Evolutionary conservation across 2,888 invertebrate genomes (phyloP), one percentile per base, ranked within the genome.

Genomic region (Agriotes lineatus): DNA sequence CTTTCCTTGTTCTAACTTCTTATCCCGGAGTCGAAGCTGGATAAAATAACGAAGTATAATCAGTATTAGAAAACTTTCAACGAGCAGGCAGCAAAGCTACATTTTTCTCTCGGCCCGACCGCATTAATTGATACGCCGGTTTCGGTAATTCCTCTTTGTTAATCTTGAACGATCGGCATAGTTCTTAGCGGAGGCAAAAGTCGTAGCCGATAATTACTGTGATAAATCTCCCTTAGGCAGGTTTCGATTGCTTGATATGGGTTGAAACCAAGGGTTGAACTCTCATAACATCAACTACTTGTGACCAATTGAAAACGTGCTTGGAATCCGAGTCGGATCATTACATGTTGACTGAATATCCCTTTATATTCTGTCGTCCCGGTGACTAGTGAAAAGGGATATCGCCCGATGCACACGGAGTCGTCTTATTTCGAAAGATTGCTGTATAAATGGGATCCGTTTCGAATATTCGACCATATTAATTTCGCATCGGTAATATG

Each of bases 21-120:
- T 90, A 10, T 91, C 92, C 70, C 95, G 87, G 93, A 90, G 85
- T 95, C 85, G 80, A 91, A 92, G 77, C 93, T 93, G 86, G 0
- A 81, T 54, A 42, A 45, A 69, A 58, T 39, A 63, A 60, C 18
- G 30, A 66, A 44, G 7, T 19, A 14, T 14, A 39, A 57, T 52
- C 52, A 48, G 25, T 48, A 19, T 48, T 20, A 25, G 22, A 2
- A 48, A 48, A 48, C 22, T 48, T 48, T 12, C 10, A 1, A 48
- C 12, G 25, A 30, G 18, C 30, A 5, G 22, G 18, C 2, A 48
- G 22, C 1, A 18, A 57, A 39, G 22, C 20, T 10, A 39, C 39
- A 1, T 57, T 25, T 48, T 22, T 20, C 45, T 20, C 5, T n/a
- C 3, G n/a, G 10, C 18, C 25, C 7, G 7, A 25, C 45, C 7